A percentile compares a stretch with the other conserved stretches of the same genome.
These are phyloP conservation scores for Dipodomys stephensi DNA, from an alignment of 2,113 vertebrate genomes.

Conservation along the genomic window DNA sequence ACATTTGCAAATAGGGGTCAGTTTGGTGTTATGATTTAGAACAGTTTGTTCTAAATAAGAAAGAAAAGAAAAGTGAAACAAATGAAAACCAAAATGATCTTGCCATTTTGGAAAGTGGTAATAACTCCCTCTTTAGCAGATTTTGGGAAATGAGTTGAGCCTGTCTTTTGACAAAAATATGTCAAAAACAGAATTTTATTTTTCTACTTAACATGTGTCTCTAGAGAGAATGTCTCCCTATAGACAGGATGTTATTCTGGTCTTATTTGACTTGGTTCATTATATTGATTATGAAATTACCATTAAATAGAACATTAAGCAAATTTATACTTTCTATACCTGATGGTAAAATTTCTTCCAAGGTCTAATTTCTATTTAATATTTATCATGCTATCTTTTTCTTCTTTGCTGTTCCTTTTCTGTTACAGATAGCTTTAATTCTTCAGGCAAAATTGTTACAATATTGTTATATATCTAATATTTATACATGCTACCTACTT, in stretches of 20 bases:
- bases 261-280: constrained; percentile 45
- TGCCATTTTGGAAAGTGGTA: neutral
- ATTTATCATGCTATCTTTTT: constrained; percentile 10
- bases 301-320: constrained; percentile 59
- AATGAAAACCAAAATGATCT: constrained; percentile 10
- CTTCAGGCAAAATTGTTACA: neutral
- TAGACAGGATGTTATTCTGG: constrained; percentile 20
- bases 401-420: constrained; percentile 31
- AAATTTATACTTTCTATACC: neutral
- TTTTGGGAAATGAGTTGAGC: constrained; percentile 19
- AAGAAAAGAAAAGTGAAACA: constrained; percentile 49
- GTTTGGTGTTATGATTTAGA: constrained; percentile 20
- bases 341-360: neutral
- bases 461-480: neutral
- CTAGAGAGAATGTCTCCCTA: neutral
- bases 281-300: constrained; percentile 52
- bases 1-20: constrained; percentile 42
- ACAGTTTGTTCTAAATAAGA: neutral
- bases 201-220: constrained; percentile 25
- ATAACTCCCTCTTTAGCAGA: neutral
- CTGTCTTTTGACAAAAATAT: neutral
- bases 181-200: constrained; percentile 30
- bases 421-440: neutral
- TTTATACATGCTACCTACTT: constrained; percentile 40
- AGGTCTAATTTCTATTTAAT: constrained; percentile 3